Percentiles rank a stretch among this genome's conserved stretches.
Conservation (phyloP, 1,140 invertebrate species). For the Macrobrachium rosenbergii region DNA sequence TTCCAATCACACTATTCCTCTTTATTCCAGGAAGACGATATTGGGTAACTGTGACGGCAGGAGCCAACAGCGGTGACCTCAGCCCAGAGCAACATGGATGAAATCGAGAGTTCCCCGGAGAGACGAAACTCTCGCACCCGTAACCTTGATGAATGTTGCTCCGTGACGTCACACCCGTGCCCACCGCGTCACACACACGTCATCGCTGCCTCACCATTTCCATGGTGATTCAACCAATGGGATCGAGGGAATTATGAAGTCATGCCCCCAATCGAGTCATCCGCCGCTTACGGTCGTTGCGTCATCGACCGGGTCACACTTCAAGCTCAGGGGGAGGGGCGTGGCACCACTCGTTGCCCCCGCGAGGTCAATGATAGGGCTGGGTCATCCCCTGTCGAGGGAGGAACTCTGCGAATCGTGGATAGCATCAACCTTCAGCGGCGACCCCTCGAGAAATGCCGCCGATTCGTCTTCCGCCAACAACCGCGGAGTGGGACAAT, state of each 20-base stretch:
- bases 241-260: not conserved
- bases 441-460: not conserved
- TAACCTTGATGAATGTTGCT: not conserved
- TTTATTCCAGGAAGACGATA: no score
- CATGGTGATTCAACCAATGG: not conserved
- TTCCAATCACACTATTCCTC: no score
- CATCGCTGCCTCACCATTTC: not conserved
- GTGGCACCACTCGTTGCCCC: not conserved
- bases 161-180: constrained; percentile 2
- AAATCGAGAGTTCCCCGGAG: not conserved
- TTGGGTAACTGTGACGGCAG: no score
- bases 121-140: not conserved
- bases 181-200: not conserved
- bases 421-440: not conserved
- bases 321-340: not conserved
- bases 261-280: not conserved
- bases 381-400: not conserved
- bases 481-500: not conserved
- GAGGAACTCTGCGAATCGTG: not conserved
- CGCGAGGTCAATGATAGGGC: not conserved
- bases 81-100: not conserved
- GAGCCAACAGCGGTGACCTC: no score
- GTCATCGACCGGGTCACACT: not conserved
- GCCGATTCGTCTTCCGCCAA: not conserved
- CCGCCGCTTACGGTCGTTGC: not conserved